These are phyloP conservation scores for Lycocerus yunnanus DNA, from an alignment of 2,888 invertebrate genomes.

Conservation along the genomic window DNA sequence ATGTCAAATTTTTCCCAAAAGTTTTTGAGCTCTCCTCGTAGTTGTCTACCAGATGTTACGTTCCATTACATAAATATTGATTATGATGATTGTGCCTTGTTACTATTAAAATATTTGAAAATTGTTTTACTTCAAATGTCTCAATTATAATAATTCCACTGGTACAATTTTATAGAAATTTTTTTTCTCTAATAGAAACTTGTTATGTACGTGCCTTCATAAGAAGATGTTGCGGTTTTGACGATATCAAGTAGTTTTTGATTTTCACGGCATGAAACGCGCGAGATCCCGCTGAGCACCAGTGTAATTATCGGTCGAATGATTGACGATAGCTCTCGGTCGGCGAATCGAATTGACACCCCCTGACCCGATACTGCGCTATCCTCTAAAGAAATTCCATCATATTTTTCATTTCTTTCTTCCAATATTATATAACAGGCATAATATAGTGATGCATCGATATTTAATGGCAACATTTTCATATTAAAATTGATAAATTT, in stretches of 20 bases:
- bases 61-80: too few species aligned
- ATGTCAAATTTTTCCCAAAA: too few species aligned
- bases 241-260: conserved; percentile 43
- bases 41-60: too few species aligned
- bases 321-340: conserved; percentile 48
- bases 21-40: too few species aligned
- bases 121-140: conserved; percentile 3
- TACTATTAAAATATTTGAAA: not conserved
- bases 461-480: not conserved
- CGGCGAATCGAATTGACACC: conserved; percentile 39
- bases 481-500: not conserved
- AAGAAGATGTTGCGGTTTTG: conserved; percentile 20
- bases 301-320: conserved; percentile 45
- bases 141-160: conserved; percentile 22
- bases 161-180: conserved; percentile 8
- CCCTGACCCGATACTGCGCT: conserved; percentile 32
- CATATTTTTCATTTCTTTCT: conserved; percentile 23
- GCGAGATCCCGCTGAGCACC: conserved; percentile 40
- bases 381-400: conserved; percentile 25
- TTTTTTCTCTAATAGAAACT: conserved; percentile 26
- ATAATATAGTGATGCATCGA: conserved; percentile 2
- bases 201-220: conserved; percentile 40
- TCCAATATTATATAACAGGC: conserved; percentile 2
- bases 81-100: not conserved
- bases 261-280: conserved; percentile 44